Base-by-base conservation (phyloP, 2,113 vertebrate species). In the Tylochromis polylepis region DNA sequence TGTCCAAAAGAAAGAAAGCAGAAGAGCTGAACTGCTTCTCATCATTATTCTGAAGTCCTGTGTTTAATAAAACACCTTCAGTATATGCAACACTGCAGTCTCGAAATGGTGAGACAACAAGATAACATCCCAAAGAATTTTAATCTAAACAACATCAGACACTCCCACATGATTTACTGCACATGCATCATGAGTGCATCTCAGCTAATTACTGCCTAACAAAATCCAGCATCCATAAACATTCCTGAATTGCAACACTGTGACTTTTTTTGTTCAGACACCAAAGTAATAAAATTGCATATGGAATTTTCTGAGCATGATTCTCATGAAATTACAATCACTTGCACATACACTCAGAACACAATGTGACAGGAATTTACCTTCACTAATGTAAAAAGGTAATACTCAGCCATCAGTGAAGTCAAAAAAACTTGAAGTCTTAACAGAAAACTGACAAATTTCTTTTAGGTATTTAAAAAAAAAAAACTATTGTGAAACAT, bases 91-190 rank as follows among this genome's bases (percentile, higher is more conserved):
- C 58, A 55, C 43, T 58, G 8, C 49, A 31, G 16, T 77, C 55
- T 34, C 22, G 14, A 62, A 67, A 53, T 1, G 10, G 41, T 65
- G 67, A 82, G 38, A 57, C 53, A 75, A 55, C 70, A 56, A 41
- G 77, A 70, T 70, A 89, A 89, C 77, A 29, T 89, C 5, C 77
- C 85, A 84, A 51, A 90, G 49, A 70, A 82, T 70, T 87, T 87
- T 41, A 81, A 88, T 89, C 70, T 72, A 87, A 92, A 93, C 85
- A 92, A 87, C 87, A 27, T 58, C 60, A 31, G 83, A 82, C 89
- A 89, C 90, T 92, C 87, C 87, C 16, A 34, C 56, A 22, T 83
- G 87, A 92, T 92, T 91, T 86, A 85, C 46, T 82, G 53, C 70
- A 59, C 31, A n/a, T 18, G 60, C 43, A 58, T 86, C 34, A 79